These are phyloP conservation scores for Drosophila pseudoobscura DNA, from an alignment of 1,140 invertebrate genomes.

Conservation along the genomic window DNA sequence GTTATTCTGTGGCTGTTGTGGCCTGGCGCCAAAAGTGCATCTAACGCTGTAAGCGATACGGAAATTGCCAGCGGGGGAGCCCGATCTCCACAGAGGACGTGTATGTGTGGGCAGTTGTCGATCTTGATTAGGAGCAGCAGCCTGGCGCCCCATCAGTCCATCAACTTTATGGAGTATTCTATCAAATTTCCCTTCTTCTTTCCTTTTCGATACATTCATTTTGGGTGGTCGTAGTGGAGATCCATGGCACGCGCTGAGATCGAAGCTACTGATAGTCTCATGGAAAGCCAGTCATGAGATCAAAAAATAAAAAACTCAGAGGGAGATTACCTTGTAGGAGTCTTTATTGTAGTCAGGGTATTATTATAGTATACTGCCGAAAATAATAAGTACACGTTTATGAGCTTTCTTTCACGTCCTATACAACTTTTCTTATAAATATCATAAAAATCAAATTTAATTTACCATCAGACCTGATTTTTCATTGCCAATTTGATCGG, in stretches of 20 bases:
- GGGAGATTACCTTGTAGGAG: no score
- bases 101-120: slow-evolving; percentile 21
- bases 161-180: slow-evolving; percentile 16
- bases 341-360: no score
- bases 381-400: no score
- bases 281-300: no score
- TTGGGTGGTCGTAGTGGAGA: slow-evolving; percentile 27
- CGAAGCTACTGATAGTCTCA: slow-evolving; percentile 18
- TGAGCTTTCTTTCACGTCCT: no score
- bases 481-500: no score
- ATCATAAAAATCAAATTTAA: no score
- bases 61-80: slow-evolving; percentile 15
- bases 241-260: slow-evolving; percentile 30
- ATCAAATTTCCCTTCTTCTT: slow-evolving; percentile 3
- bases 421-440: no score
- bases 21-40: slow-evolving; percentile 59
- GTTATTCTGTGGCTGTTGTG: slow-evolving; percentile 20
- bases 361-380: no score
- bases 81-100: background rate
- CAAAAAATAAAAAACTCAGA: background rate
- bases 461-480: no score
- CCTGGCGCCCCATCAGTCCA: slow-evolving; percentile 40
- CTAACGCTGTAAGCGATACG: slow-evolving; percentile 30
- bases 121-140: slow-evolving; percentile 28
- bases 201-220: background rate